phyloP scores from a whole-genome alignment of 2,113 vertebrate genomes.

The Ailuropoda melanoleuca region DNA sequence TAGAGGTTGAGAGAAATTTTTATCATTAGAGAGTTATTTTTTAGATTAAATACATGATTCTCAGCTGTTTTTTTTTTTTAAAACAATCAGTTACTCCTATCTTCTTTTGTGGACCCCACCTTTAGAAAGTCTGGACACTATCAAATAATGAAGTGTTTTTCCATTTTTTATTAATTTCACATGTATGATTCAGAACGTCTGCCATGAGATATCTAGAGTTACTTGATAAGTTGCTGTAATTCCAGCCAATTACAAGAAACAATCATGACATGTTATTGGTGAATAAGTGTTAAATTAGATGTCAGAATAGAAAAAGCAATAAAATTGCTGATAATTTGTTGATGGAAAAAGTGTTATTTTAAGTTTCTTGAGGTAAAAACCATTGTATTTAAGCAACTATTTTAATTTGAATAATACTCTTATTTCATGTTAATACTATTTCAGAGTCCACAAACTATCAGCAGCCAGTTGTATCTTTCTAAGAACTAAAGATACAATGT shows the following conservation, averaged over 20 bases:
- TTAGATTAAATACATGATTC: neutral
- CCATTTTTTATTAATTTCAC: constrained; percentile 20
- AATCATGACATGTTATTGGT: neutral
- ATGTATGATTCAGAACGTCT: neutral
- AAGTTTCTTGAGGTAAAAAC: constrained; percentile 3
- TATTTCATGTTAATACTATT: neutral
- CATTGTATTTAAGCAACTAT: neutral
- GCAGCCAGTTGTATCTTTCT: neutral
- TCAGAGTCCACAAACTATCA: neutral
- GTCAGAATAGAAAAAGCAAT: neutral
- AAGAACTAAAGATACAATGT: neutral
- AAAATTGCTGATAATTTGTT: neutral
- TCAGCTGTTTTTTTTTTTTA: neutral
- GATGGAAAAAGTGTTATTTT: neutral
- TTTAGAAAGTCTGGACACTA: neutral
- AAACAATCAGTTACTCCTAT: neutral
- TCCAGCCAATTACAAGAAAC: neutral
- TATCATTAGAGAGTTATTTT: neutral
- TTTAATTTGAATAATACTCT: constrained; percentile 16
- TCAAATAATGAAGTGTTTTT: neutral
- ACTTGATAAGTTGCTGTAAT: neutral
- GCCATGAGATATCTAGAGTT: neutral
- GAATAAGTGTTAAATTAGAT: neutral
- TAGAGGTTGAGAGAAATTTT: neutral
- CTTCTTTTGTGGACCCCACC: neutral